phyloP scores from a whole-genome alignment of 2,888 invertebrate genomes.

The Entomobrya proxima region DNA sequence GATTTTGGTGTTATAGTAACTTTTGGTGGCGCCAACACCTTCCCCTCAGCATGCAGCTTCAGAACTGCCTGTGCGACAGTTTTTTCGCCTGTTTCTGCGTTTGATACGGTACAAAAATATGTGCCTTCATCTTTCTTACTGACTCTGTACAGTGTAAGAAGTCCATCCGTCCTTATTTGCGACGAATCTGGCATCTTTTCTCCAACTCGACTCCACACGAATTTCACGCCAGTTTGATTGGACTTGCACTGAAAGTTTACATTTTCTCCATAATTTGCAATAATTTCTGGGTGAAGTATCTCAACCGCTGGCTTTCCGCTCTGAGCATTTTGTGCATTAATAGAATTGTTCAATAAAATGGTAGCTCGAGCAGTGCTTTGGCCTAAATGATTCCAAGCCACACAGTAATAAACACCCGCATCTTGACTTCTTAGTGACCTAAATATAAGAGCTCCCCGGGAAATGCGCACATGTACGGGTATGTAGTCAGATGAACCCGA shows the following conservation, averaged over 20 bases:
- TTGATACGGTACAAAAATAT: constrained; percentile 66
- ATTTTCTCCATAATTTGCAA: constrained; percentile 61
- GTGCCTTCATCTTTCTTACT: constrained; percentile 59
- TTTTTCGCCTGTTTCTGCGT: constrained; percentile 31
- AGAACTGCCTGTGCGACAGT: constrained; percentile 38
- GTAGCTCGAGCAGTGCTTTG: constrained; percentile 61
- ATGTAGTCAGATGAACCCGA: constrained; percentile 66
- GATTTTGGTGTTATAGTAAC: constrained; percentile 64
- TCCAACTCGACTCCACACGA: constrained; percentile 51
- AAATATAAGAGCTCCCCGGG: constrained; percentile 67
- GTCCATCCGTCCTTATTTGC: constrained; percentile 61
- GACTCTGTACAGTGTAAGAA: constrained; percentile 65
- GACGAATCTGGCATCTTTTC: constrained; percentile 65
- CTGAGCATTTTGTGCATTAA: neutral
- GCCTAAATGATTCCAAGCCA: constrained; percentile 68
- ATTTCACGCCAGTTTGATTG: constrained; percentile 41
- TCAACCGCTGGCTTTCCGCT: constrained; percentile 5
- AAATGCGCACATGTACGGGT: constrained; percentile 66
- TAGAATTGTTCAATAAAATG: constrained; percentile 31
- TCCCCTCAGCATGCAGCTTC: constrained; percentile 9
- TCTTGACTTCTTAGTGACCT: constrained; percentile 59
- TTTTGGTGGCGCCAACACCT: constrained; percentile 38
- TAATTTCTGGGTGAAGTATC: constrained; percentile 30
- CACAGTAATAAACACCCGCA: constrained; percentile 65
- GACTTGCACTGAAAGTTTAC: constrained; percentile 64